phyloP scores from a whole-genome alignment of 2,113 vertebrate species.

The Passer domesticus region DNA sequence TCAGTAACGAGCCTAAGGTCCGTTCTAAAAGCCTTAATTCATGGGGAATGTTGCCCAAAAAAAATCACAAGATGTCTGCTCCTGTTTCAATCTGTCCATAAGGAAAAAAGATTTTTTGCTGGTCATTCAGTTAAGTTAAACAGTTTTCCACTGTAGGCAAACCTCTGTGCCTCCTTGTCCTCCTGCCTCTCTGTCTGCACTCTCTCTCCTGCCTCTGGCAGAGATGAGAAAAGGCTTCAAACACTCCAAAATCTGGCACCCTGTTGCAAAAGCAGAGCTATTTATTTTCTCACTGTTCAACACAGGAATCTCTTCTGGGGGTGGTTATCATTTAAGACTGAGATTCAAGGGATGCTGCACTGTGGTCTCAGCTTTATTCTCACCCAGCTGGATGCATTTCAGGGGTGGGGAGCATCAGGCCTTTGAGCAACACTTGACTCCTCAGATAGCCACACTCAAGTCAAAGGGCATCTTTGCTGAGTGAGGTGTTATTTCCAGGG shows the following conservation, averaged over 20 bases:
- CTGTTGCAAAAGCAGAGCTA: background rate
- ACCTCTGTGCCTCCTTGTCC: background rate
- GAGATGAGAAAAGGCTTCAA: background rate
- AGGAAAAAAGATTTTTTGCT: background rate
- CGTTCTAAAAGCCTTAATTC: background rate
- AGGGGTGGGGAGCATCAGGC: background rate
- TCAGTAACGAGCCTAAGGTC: background rate
- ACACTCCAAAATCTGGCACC: background rate
- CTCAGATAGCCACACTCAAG: background rate
- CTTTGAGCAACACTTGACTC: background rate
- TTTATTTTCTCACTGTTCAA: background rate
- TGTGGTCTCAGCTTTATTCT: conserved; percentile 17
- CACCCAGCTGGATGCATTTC: background rate
- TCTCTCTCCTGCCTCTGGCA: background rate
- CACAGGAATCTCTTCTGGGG: background rate
- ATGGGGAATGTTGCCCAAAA: background rate
- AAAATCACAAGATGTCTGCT: background rate
- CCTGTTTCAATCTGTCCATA: accelerated
- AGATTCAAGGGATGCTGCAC: background rate
- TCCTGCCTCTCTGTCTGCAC: background rate
- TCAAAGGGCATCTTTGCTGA: conserved; percentile 1
- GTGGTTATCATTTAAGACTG: background rate
- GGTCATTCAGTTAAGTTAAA: background rate
- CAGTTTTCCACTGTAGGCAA: background rate
- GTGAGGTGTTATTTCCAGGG: background rate